Evolutionary conservation across 2,113 vertebrate species (phyloP).

Genomic region (Phylloscopus trochiloides): DNA sequence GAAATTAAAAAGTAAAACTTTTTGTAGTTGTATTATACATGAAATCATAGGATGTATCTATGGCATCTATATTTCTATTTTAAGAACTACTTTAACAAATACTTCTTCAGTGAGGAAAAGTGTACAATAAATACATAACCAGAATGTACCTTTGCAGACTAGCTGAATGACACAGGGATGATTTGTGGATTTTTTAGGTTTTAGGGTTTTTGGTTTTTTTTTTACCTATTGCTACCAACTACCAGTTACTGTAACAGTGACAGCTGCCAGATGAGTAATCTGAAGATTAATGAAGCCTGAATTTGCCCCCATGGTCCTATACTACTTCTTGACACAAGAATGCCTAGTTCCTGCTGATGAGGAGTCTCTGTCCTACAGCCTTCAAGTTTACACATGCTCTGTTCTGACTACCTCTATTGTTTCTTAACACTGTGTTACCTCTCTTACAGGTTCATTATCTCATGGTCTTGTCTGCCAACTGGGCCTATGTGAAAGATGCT

Average conservation of each 20-base stretch:
- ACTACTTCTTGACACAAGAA: not conserved
- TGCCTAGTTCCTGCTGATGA: not conserved
- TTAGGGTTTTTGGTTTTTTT: not conserved
- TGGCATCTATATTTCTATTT: not conserved
- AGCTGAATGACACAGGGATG: not conserved
- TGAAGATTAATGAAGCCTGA: not conserved
- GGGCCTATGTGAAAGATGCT: conserved; percentile 98
- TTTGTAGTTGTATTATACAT: not conserved
- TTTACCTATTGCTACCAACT: not conserved
- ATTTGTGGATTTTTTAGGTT: not conserved
- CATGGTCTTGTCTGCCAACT: conserved; percentile 98
- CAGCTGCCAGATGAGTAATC: not conserved
- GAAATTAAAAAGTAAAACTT: not conserved
- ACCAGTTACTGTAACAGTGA: not conserved
- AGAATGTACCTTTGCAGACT: not conserved
- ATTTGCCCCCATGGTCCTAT: not conserved
- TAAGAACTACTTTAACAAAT: not conserved
- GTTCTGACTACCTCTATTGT: not conserved
- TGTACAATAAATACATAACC: not conserved
- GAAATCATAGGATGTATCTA: not conserved
- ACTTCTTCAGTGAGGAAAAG: not conserved
- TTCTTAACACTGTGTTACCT: not conserved
- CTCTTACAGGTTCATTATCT: conserved; percentile 91
- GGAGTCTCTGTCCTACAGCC: not conserved
- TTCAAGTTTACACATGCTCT: not conserved